phyloP scores from a whole-genome alignment of 2,797 vertebrate genomes.

The Chromis chromis region DNA sequence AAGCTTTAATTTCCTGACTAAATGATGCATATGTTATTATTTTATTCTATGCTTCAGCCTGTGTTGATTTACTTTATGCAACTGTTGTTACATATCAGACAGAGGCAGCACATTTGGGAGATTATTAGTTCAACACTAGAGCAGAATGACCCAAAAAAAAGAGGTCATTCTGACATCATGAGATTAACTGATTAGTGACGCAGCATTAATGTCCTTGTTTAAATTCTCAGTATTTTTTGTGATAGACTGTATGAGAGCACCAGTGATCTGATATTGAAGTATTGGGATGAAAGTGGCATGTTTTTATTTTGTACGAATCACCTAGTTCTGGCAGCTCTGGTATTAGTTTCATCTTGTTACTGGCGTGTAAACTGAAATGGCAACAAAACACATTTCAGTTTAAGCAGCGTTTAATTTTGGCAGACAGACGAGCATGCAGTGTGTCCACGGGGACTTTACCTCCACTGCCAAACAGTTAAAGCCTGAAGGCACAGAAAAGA shows the following conservation, averaged over 20 bases:
- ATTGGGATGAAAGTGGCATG: not conserved
- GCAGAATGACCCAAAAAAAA: conserved; percentile 8
- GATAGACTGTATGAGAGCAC: conserved; percentile 11
- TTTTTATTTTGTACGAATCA: conserved; percentile 26
- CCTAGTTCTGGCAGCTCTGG: not conserved
- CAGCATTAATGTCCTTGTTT: conserved; percentile 9
- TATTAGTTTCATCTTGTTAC: not conserved
- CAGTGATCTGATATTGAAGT: conserved; percentile 19
- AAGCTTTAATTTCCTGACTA: conserved; percentile 73
- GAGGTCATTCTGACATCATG: not conserved
- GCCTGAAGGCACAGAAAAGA: conserved; percentile 22
- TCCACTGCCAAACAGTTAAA: conserved; percentile 7
- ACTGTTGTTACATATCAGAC: conserved; percentile 47
- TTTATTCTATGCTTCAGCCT: conserved; percentile 27
- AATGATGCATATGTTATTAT: conserved; percentile 60
- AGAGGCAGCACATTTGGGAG: conserved; percentile 37
- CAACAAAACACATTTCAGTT: not conserved
- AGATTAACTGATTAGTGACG: conserved; percentile 14
- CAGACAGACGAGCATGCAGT: not conserved
- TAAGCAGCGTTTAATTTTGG: conserved; percentile 21
- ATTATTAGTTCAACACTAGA: conserved; percentile 52
- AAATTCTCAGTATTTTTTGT: conserved; percentile 9
- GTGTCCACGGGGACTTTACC: conserved; percentile 1
- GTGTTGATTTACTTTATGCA: conserved; percentile 44
- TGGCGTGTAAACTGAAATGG: not conserved